Evolutionary conservation across 2,113 vertebrate species (phyloP), one percentile per base, ranked within the genome.

Genomic region (Polypterus bichir): DNA sequence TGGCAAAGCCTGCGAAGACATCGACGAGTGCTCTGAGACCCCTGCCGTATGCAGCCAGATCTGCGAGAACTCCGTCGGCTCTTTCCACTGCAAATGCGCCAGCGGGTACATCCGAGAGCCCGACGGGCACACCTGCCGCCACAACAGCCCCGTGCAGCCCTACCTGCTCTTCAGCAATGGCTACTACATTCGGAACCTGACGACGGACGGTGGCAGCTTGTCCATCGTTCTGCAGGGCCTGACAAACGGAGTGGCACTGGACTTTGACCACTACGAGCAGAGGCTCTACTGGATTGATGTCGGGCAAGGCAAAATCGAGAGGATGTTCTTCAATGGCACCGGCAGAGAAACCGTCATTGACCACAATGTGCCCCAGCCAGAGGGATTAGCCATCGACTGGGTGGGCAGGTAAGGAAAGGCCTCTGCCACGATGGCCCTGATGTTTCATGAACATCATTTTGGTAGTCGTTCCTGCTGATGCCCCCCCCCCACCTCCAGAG

Each of bases 161-260:
- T 81, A 77, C 67, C 70, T 83, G 62, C 57, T 84, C 65, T 81
- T 83, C 65, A 77, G 65, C 5, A 84, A 83, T 49, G 74, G 75
- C 63, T 84, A 84, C 77, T 84, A 84, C 66, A 79, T 84, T 68
- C 79, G 81, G 9, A 80, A 79, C 57, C 9, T 81, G 70, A 78
- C 76, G 53, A 76, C 66, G 1, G 80, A 84, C 0, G 82, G 81
- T 4, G 69, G 75, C 27, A 73, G 73, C 3, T 47, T 83, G 60
- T 78, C 74, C 9, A 46, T 83, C 5, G 72, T 79, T 55, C 62
- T 78, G 61, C 79, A 83, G 70, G 80, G 77, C 4, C 70, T 84
- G 54, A 65, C 71, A 44, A 71, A 70, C 5, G 81, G 57, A 27
- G 66, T 79, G 65, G 79, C 73, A 0, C 61, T 84, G 56, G 82